These are phyloP conservation scores for Hypotaenidia okinawae DNA, from an alignment of 2,797 vertebrate species.

Conservation along the genomic window DNA sequence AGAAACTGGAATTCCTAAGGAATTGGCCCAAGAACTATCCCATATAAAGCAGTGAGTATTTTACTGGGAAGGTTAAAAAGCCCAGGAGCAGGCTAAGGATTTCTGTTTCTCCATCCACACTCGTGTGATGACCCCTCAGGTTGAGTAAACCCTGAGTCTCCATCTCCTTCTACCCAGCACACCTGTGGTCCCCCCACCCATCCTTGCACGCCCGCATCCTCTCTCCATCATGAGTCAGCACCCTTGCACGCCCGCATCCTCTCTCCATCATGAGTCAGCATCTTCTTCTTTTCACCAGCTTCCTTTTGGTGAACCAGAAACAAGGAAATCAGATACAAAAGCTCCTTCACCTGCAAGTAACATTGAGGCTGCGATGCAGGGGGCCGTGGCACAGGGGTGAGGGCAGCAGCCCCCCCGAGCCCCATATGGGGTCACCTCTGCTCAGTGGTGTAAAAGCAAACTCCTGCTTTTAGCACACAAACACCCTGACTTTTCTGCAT, in stretches of 20 bases:
- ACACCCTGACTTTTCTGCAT: neutral
- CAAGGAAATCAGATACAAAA: conserved; percentile 64
- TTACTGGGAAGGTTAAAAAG: neutral
- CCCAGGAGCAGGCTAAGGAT: neutral
- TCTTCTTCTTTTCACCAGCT: neutral
- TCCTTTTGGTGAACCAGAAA: neutral
- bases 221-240: neutral
- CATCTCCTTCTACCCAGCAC: neutral
- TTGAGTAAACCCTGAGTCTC: neutral
- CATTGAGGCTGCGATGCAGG: neutral
- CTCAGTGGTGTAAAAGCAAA: neutral
- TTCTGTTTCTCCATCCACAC: neutral
- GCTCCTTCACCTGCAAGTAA: conserved; percentile 26
- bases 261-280: neutral
- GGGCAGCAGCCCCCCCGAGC: neutral
- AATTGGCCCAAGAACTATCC: neutral
- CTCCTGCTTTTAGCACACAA: conserved; percentile 4
- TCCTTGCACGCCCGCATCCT: fast-evolving
- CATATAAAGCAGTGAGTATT: neutral
- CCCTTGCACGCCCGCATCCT: fast-evolving
- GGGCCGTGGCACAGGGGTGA: neutral
- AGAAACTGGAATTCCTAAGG: neutral
- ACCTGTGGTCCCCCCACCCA: neutral
- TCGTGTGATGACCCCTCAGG: neutral
- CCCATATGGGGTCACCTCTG: neutral